Conservation (phyloP, 1,140 invertebrate species). For the Polypedilum vanderplanki region DNA sequence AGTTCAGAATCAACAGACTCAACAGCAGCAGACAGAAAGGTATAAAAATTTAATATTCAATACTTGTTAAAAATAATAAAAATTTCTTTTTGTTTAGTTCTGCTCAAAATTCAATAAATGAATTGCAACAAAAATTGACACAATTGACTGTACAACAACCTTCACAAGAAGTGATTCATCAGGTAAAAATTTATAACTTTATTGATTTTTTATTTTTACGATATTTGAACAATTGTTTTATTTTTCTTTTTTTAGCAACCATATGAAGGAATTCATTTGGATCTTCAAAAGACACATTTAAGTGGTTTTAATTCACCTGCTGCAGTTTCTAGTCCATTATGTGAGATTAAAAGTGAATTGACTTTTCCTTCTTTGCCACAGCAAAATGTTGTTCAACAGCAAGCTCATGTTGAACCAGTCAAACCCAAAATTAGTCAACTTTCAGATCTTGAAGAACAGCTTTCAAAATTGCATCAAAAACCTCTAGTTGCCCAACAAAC, state of each 20-base stretch:
- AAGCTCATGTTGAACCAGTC: neutral
- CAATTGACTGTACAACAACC: neutral
- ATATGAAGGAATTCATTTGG: neutral
- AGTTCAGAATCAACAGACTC: neutral
- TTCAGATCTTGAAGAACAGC: neutral
- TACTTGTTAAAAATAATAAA: neutral
- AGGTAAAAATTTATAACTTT: neutral
- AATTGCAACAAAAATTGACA: slow-evolving; percentile 22
- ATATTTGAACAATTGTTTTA: neutral
- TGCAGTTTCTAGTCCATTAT: slow-evolving; percentile 6
- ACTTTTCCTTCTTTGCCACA: neutral
- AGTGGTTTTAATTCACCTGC: slow-evolving; percentile 11
- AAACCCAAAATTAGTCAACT: slow-evolving; percentile 19
- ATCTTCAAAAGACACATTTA: neutral
- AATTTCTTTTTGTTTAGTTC: neutral
- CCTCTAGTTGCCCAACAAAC: slow-evolving; percentile 31
- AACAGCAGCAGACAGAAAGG: neutral
- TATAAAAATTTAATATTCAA: neutral
- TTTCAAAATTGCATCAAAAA: slow-evolving; percentile 30
- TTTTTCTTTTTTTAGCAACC: neutral
- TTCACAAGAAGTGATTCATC: neutral
- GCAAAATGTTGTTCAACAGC: neutral
- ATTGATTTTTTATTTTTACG: neutral
- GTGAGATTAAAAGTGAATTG: neutral
- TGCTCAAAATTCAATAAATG: slow-evolving; percentile 7